Percentiles rank a stretch among this genome's conserved stretches.
Evolutionary conservation across 2,797 vertebrate species (phyloP).

Genomic region (Gymnoscopelus braueri): DNA sequence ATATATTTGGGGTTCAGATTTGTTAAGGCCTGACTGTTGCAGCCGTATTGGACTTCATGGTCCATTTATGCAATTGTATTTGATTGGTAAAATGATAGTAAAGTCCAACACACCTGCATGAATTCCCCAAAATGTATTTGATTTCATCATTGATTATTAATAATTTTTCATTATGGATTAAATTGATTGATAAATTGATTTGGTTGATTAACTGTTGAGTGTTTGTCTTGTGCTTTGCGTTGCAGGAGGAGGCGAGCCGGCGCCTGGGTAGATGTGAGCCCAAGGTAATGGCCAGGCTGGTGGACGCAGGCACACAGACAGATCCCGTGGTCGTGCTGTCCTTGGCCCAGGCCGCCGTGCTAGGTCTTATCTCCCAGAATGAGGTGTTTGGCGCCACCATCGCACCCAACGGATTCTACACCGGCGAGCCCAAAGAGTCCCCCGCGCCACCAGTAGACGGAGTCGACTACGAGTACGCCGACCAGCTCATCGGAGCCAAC

Average conservation of each 20-base stretch:
- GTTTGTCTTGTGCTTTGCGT: constrained; percentile 42
- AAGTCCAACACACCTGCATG: too few relatives aligned
- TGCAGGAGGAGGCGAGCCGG: constrained; percentile 86
- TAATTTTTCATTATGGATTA: too few relatives aligned
- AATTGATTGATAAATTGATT: too few relatives aligned
- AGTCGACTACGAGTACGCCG: constrained; percentile 82
- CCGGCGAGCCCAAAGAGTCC: constrained; percentile 83
- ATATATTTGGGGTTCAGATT: too few relatives aligned
- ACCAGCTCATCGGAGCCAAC: constrained; percentile 84
- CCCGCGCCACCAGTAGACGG: constrained; percentile 79
- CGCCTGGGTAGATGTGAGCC: constrained; percentile 83
- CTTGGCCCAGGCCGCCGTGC: constrained; percentile 93
- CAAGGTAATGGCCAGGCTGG: constrained; percentile 91
- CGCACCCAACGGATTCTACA: constrained; percentile 91
- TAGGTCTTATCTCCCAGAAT: constrained; percentile 95
- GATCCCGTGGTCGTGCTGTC: constrained; percentile 97
- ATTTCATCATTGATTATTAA: too few relatives aligned
- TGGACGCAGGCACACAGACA: constrained; percentile 95
- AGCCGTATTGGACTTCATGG: too few relatives aligned
- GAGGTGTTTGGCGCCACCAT: constrained; percentile 95
- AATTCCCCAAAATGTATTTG: too few relatives aligned
- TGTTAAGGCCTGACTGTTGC: too few relatives aligned
- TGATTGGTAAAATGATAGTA: too few relatives aligned
- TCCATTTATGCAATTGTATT: too few relatives aligned
- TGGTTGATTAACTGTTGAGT: neutral